Conservation (phyloP, 1,140 invertebrate species). For the Drosophila arawakana region DNA sequence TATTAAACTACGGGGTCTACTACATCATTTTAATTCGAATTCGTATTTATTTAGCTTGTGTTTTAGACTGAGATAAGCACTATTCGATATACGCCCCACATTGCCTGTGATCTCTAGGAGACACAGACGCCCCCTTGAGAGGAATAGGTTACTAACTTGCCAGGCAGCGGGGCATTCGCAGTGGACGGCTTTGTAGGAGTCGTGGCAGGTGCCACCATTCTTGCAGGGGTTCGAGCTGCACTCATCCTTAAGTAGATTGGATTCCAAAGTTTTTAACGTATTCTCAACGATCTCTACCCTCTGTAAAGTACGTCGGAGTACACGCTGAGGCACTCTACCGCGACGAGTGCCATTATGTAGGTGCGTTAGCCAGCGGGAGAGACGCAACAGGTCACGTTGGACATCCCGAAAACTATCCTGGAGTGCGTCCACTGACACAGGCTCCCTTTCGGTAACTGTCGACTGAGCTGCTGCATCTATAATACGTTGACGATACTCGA, state of each 20-base stretch:
- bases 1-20: too few relatives aligned
- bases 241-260: constrained; percentile 85
- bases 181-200: constrained; percentile 89
- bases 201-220: constrained; percentile 93
- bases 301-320: constrained; percentile 46
- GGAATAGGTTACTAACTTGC: constrained; percentile 87
- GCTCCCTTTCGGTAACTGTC: constrained; percentile 27
- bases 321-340: constrained; percentile 7
- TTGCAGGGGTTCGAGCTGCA: constrained; percentile 91
- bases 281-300: constrained; percentile 30
- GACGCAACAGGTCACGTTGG: constrained; percentile 35
- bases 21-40: too few relatives aligned
- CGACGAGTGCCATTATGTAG: constrained; percentile 40
- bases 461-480: constrained; percentile 12
- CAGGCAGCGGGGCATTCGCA: constrained; percentile 91
- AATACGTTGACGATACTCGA: constrained; percentile 34
- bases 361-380: constrained; percentile 33
- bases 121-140: constrained; percentile 47
- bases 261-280: constrained; percentile 20
- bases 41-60: background rate
- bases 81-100: constrained; percentile 55
- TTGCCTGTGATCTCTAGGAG: background rate
- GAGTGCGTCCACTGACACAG: constrained; percentile 41
- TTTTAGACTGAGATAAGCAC: background rate
- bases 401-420: constrained; percentile 51